Base-by-base conservation (phyloP, 1,140 invertebrate species). In the Pomacea maculata region DNA sequence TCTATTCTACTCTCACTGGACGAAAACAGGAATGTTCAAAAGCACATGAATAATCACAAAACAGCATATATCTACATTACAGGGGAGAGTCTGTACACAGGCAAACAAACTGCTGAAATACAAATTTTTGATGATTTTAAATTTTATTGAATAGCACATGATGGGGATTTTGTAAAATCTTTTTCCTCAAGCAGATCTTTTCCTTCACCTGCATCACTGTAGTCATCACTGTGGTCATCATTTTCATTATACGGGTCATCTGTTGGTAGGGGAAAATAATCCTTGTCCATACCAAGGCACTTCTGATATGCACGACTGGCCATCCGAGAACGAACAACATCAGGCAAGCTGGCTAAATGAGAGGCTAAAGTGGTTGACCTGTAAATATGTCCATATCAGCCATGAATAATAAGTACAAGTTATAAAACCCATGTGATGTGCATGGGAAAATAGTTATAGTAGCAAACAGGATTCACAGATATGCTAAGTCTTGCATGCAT, bases 141-240 rank as follows among this genome's bases (percentile, higher is more conserved):
- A 12, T 79, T 55, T 75, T 67, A 80, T 61, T 80, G 82, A 9
- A 80, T 25, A 19, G 65, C 67, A 57, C 82, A 80, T 3, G 82
- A 83, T 3, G 79, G 79, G 55, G 82, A 83, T 17, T 72, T 80
- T 72, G 72, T 80, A 21, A 83, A 54, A 4, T 83, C 80, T 73
- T 73, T 78, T 71, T 76, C 83, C 54, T 72, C 75, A 57, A 78
- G 61, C 78, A 80, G 67, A 67, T 84, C 82, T 11, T 83, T 80
- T 45, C 68, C 78, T n/a, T 85, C 84, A 75, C 77, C 82, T 12
- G 80, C 74, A 25, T 82, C 80, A 67, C 71, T 80, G 29, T 84
- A 79, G 65, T 84, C 84, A 54, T 80, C 82, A 74, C 80, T 78
- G 71, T 85, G 79, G 54, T 83, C 80, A 61, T 77, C 64, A 25